Conservation (phyloP, 30 jellyfish, hydroid and myxozoan genomes). For the Hydra vulgaris region DNA sequence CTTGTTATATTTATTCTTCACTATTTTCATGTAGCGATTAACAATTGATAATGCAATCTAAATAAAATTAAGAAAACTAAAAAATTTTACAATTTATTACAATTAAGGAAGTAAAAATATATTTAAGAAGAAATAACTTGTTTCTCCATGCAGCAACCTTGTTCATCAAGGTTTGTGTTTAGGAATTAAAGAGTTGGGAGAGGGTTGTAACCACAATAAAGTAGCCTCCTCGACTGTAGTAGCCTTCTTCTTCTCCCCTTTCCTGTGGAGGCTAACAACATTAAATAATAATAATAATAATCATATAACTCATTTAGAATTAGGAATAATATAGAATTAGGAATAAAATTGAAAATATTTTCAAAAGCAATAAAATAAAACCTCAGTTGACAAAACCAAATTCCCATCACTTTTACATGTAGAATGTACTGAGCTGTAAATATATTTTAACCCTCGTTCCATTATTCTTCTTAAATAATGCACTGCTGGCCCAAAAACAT, state of each 20-base stretch:
- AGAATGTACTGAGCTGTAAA: constrained; percentile 41
- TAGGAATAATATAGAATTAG: too few relatives aligned
- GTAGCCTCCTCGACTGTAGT: too few relatives aligned
- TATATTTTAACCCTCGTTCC: constrained; percentile 38
- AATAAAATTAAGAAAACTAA: neutral
- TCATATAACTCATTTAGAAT: neutral
- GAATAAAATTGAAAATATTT: too few relatives aligned
- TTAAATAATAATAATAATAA: too few relatives aligned
- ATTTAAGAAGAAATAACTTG: too few relatives aligned
- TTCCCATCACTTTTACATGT: constrained; percentile 79
- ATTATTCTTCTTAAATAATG: constrained; percentile 41
- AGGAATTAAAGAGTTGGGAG: too few relatives aligned
- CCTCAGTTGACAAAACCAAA: constrained; percentile 52
- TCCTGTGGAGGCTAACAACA: too few relatives aligned
- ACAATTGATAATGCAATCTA: constrained; percentile 59
- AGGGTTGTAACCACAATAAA: too few relatives aligned
- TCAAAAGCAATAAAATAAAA: neutral
- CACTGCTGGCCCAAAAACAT: constrained; percentile 44
- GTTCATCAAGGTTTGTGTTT: too few relatives aligned
- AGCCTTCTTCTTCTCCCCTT: too few relatives aligned
- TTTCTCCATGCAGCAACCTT: too few relatives aligned
- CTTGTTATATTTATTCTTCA: constrained; percentile 40
- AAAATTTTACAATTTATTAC: neutral
- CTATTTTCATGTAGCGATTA: constrained; percentile 34
- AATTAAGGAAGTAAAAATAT: too few relatives aligned